Evolutionary conservation across 2,888 invertebrate genomes (phyloP), one percentile per base, ranked within the genome.

Genomic region (Brachycybe producta): DNA sequence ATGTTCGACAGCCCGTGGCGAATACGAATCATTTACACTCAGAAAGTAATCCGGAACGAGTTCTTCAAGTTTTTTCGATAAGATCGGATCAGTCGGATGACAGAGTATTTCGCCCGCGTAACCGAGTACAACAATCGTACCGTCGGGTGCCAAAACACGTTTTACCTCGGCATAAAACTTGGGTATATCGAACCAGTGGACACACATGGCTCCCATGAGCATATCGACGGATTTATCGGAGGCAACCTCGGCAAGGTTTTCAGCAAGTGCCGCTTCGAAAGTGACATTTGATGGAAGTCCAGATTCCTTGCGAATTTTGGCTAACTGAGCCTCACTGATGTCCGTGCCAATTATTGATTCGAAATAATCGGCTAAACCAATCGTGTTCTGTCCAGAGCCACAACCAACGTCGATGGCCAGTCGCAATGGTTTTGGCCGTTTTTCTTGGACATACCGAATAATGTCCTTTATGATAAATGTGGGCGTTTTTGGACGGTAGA

Each of bases 301-400:
- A 1, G 55, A 15, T 27, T n/a, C 28, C n/a, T 56, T 55, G 2
- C 15, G 4, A 3, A 71, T 71, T 46, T 66, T 61, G 3, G 59
- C 55, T 28, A 72, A 62, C 55, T 69, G 69, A n/a, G 62, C 62
- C 13, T 60, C 54, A 50, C 69, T 69, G 7, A 69, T 62, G 58
- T 73, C 72, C 21, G 66, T 57, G 5, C 72, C 73, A 24, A 68
- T 58, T 11, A 73, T 69, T 39, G 61, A 56, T 28, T 60, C 57
- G 55, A 73, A 73, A 54, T 67, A 61, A 1, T 64, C 61, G 1
- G 66, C 62, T 28, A 72, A 57, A 5, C 65, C 63, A n/a, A 58
- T 52, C 0, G 71, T 70, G 52, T 68, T 68, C 57, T 72, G 72
- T n/a, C 73, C 73, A 15, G 65, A 63, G 3, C 73, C 73, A 60